Base-by-base conservation (phyloP, 2,113 vertebrate species). In the Ictalurus punctatus region DNA sequence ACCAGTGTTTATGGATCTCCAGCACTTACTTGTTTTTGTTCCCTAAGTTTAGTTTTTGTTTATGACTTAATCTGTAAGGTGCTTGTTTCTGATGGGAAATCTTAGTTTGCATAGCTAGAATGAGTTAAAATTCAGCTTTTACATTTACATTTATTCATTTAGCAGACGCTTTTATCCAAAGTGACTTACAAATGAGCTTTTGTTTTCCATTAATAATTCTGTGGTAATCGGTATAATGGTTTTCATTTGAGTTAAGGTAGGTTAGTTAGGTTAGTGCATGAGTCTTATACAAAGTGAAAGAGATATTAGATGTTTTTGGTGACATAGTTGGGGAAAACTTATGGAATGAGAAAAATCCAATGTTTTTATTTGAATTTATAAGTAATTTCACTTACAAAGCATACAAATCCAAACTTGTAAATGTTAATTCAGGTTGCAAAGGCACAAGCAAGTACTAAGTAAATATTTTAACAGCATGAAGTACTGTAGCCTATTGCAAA, bases 31-130 rank as follows among this genome's bases (percentile, higher is more conserved):
- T 19, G 89, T 84, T 85, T 88, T 93, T 92, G 87, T 90, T 90
- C 34, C 61, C 44, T 27, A 30, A 56, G 89, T 93, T 91, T 91
- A 90, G 90, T 91, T 92, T 93, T 90, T 63, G 71, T 87, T 81
- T 89, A 2, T 63, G 63, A 17, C 67, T 89, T 73, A 54, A 25
- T 86, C 14, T 74, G 69, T 63, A 44, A 48, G 54, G n/a, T 19
- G 14, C 13, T 79, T 87, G 34, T 7, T 87, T 63, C 67, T 84
- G 71, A 84, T 56, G 27, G 56, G 44, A 74, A 61, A 61, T 61
- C 13, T 9, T 37, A 40, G 34, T 34, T 48, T 80, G 61, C 14
- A 79, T 59, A 48, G 6, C 7, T 48, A 48, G 54, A 23, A 30
- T 21, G 48, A 58, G 52, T 9, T 44, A 25, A 63, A 65, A 52